phyloP scores from a whole-genome alignment of 2,888 invertebrate genomes.

The Dynastes grantii region DNA sequence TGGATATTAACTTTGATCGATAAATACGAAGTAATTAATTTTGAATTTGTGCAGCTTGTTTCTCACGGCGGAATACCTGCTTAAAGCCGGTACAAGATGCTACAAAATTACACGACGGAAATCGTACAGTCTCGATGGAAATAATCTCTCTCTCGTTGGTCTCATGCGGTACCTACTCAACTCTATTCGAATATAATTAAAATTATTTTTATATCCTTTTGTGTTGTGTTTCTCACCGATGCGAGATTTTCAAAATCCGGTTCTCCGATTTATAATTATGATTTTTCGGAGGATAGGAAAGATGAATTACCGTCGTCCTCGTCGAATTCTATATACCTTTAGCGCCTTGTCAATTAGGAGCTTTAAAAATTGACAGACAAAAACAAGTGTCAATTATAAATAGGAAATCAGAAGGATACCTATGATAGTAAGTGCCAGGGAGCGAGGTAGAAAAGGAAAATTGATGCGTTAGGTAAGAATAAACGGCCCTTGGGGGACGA shows the following conservation, averaged over 20 bases:
- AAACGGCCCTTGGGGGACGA: slow-evolving; percentile 36
- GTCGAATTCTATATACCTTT: too few species aligned
- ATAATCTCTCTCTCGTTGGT: slow-evolving; percentile 51
- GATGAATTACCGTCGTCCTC: background rate
- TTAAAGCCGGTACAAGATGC: slow-evolving; percentile 64
- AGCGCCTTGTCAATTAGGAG: slow-evolving; percentile 6
- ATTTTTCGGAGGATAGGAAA: slow-evolving; percentile 11
- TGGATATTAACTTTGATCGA: slow-evolving; percentile 64
- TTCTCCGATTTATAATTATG: slow-evolving; percentile 27
- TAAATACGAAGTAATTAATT: slow-evolving; percentile 70
- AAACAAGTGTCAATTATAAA: slow-evolving; percentile 37
- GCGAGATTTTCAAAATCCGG: slow-evolving; percentile 33
- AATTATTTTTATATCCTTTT: slow-evolving; percentile 43
- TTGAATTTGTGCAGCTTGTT: slow-evolving; percentile 67
- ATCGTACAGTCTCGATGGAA: slow-evolving; percentile 61
- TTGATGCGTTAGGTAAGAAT: slow-evolving; percentile 39
- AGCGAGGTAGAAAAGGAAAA: slow-evolving; percentile 16
- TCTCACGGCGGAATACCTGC: slow-evolving; percentile 67
- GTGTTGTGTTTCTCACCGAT: slow-evolving; percentile 14
- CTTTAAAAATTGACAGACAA: slow-evolving; percentile 5
- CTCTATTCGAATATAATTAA: slow-evolving; percentile 40
- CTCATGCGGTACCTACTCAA: slow-evolving; percentile 11
- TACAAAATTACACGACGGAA: slow-evolving; percentile 68
- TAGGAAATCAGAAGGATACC: slow-evolving; percentile 9
- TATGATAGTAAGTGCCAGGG: slow-evolving; percentile 7